Conservation (phyloP, 2,797 vertebrate species). For the Poeciliopsis paucimaculata region DNA sequence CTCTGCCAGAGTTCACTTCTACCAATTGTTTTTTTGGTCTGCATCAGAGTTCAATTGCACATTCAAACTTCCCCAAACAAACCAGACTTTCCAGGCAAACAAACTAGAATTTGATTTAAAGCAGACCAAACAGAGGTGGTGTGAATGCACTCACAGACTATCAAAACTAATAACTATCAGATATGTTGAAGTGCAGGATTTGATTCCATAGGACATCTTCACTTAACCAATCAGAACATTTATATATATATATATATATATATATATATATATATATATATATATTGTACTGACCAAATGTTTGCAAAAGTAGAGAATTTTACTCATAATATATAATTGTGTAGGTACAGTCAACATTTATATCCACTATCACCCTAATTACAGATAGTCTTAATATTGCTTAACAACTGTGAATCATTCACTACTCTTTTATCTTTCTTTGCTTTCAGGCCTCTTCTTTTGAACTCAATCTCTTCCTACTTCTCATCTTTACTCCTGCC, state of each 20-base stretch:
- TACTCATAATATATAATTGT: not conserved
- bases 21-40: too few species aligned
- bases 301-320: not conserved
- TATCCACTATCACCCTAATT: not conserved
- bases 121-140: too few species aligned
- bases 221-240: not conserved
- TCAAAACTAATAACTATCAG: not conserved
- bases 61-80: too few species aligned
- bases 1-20: too few species aligned
- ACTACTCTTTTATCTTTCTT: too few species aligned
- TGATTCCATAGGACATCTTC: not conserved
- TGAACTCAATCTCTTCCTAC: not conserved
- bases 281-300: not conserved
- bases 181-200: not conserved
- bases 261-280: too few species aligned
- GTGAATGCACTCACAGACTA: not conserved
- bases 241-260: too few species aligned
- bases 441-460: not conserved
- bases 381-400: not conserved
- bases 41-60: too few species aligned
- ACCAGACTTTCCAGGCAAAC: too few species aligned
- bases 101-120: too few species aligned
- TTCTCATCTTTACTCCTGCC: not conserved
- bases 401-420: not conserved
- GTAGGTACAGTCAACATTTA: not conserved